Evolutionary conservation across 30 jellyfish, hydroid and myxozoan genomes (phyloP).

Genomic region (Aurelia aurita): DNA sequence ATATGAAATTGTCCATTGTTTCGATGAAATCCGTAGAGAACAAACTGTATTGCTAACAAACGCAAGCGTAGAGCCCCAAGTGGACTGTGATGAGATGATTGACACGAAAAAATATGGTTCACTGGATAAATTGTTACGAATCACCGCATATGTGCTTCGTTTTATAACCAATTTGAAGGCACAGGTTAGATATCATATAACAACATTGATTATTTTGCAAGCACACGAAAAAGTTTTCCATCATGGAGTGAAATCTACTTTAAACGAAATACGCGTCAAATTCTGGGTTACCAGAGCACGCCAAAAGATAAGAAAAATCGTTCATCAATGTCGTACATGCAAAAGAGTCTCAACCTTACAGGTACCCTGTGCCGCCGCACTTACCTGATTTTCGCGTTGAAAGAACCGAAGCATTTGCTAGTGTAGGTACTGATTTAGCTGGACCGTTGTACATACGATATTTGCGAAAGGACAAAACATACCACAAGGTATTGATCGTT

Average conservation of each 20-base stretch:
- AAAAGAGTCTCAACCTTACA: neutral
- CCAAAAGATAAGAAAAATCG: neutral
- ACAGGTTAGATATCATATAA: no score
- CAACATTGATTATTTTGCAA: constrained; percentile 1
- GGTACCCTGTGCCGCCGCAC: constrained; percentile 6
- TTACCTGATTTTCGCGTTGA: constrained; percentile 15
- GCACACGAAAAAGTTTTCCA: neutral
- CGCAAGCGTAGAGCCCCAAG: no score
- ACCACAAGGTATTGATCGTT: no score
- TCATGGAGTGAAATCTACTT: neutral
- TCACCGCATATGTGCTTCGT: no score
- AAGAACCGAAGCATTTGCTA: neutral
- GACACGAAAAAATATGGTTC: no score
- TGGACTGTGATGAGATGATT: no score
- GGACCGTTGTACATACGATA: constrained; percentile 39
- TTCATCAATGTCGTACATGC: constrained; percentile 2
- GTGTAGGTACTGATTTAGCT: constrained; percentile 37
- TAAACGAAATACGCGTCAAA: neutral
- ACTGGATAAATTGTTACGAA: no score
- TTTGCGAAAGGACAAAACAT: no score
- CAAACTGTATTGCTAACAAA: no score
- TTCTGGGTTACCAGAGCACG: neutral
- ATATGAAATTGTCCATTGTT: no score
- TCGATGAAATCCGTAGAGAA: no score
- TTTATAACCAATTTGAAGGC: no score